Percentiles rank a stretch among this genome's conserved stretches.
Evolutionary conservation across 2,113 vertebrate species (phyloP).

Genomic region (Calyptommatus sinebrachiatus): DNA sequence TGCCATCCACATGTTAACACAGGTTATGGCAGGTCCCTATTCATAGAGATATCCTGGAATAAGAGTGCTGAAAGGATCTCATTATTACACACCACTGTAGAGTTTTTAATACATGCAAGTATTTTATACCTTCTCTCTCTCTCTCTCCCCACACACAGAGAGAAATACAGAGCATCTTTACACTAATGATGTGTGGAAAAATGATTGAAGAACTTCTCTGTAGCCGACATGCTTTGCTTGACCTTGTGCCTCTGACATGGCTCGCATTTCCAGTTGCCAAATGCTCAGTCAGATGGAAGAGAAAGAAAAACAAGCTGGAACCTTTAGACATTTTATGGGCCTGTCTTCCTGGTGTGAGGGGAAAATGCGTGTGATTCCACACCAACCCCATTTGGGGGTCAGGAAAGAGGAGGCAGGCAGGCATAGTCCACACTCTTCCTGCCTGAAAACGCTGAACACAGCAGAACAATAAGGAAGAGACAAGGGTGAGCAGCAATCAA

Average conservation of each 20-base stretch:
- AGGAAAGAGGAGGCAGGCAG: not conserved
- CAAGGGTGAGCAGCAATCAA: not conserved
- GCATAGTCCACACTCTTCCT: not conserved
- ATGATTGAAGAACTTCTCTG: not conserved
- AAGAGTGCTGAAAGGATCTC: too few relatives aligned
- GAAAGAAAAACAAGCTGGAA: not conserved
- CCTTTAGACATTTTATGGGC: not conserved
- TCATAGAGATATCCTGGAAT: too few relatives aligned
- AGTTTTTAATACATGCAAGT: too few relatives aligned
- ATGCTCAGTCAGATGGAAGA: not conserved
- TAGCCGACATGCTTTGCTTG: not conserved
- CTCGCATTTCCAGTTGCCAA: not conserved
- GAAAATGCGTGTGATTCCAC: not conserved
- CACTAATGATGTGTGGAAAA: not conserved
- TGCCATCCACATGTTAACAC: too few relatives aligned
- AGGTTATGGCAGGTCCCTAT: too few relatives aligned
- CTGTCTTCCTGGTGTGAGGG: not conserved
- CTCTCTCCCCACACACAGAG: not conserved
- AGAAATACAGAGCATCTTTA: not conserved
- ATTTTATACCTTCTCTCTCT: not conserved
- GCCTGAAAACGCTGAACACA: not conserved
- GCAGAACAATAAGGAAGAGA: not conserved
- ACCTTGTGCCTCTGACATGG: not conserved
- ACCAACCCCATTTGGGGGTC: not conserved
- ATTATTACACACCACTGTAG: too few relatives aligned